Evolutionary conservation across 1,140 invertebrate genomes (phyloP).

Genomic region (Ceratitis capitata): DNA sequence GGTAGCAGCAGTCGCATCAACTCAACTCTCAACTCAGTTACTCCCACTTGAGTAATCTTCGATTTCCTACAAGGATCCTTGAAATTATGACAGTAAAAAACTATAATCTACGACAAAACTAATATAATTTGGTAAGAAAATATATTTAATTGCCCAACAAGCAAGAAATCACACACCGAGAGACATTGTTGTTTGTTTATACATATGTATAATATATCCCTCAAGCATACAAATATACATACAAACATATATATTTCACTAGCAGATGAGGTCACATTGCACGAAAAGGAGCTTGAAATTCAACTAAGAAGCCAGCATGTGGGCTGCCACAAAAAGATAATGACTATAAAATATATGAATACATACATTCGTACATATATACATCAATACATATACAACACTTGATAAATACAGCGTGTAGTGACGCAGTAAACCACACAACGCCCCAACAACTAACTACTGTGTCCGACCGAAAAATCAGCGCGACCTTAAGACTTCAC

Average conservation of each 20-base stretch:
- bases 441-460: neutral
- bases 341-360: conserved; percentile 19
- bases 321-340: conserved; percentile 30
- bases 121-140: conserved; percentile 14
- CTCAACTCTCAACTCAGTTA: neutral
- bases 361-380: neutral
- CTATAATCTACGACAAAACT: neutral
- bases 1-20: too few species aligned
- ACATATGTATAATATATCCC: too few species aligned
- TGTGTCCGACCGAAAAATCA: conserved; percentile 27
- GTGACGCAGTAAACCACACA: conserved; percentile 12
- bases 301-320: neutral
- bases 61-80: neutral
- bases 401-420: conserved; percentile 3
- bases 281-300: conserved; percentile 1
- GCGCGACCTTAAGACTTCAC: conserved; percentile 32
- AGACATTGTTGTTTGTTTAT: too few species aligned
- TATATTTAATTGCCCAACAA: neutral
- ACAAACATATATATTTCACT: neutral
- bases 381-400: neutral
- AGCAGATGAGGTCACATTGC: neutral
- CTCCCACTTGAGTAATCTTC: neutral
- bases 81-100: neutral
- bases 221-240: neutral
- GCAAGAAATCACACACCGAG: neutral